Conservation (phyloP, 2,113 vertebrate species). For the Calidris pygmaea region DNA sequence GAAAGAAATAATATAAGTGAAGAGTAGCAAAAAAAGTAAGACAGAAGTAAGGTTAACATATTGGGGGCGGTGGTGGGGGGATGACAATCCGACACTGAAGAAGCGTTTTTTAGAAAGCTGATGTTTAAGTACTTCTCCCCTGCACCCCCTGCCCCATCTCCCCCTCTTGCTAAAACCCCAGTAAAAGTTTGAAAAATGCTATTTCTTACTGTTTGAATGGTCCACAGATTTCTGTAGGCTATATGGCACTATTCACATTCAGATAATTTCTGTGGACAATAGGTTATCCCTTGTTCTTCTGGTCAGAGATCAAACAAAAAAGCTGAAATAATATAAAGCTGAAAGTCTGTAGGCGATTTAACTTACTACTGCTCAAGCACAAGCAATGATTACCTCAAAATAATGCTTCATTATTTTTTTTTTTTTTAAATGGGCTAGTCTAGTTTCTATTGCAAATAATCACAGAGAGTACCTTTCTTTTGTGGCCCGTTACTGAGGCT, state of each 20-base stretch:
- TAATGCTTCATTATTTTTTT: neutral
- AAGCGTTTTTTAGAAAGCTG: neutral
- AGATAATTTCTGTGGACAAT: neutral
- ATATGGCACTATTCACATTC: neutral
- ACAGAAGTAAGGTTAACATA: neutral
- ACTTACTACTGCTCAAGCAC: neutral
- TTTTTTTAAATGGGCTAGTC: neutral
- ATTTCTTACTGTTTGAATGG: neutral
- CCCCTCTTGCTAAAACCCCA: neutral
- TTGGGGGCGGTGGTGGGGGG: accelerated
- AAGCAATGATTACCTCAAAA: neutral
- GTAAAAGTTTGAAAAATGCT: neutral
- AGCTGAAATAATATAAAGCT: neutral
- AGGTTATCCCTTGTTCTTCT: neutral
- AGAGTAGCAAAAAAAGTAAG: neutral
- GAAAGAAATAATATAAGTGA: neutral
- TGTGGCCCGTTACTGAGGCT: neutral
- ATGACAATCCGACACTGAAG: neutral
- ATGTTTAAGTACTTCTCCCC: neutral
- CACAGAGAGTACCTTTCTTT: neutral
- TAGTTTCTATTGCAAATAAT: neutral
- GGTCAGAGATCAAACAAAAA: neutral
- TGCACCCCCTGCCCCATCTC: too few relatives aligned
- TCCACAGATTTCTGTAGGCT: neutral
- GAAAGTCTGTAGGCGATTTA: neutral